These are phyloP conservation scores for Dendrolimus pini DNA, from an alignment of 2,888 invertebrate genomes.

Conservation along the genomic window DNA sequence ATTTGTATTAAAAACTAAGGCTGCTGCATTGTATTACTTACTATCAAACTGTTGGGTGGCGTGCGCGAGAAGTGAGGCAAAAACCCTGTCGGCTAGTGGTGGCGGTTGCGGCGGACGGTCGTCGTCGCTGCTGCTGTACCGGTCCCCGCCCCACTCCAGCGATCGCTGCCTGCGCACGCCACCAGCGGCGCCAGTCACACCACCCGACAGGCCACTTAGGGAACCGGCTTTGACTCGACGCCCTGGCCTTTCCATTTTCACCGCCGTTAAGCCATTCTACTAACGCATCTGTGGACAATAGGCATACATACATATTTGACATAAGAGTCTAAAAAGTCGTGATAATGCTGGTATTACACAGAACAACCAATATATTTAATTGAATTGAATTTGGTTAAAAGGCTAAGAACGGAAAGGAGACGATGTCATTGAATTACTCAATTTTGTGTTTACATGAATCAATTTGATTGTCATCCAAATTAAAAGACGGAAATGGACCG, in stretches of 20 bases:
- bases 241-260: slow-evolving; percentile 63
- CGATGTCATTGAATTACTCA: no score
- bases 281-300: slow-evolving; percentile 41
- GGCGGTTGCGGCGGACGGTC: slow-evolving; percentile 68
- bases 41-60: slow-evolving; percentile 73
- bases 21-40: slow-evolving; percentile 26
- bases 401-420: no score
- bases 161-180: slow-evolving; percentile 73
- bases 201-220: slow-evolving; percentile 57
- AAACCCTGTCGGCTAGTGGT: slow-evolving; percentile 69
- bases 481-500: no score
- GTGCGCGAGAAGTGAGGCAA: slow-evolving; percentile 71
- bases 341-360: no score
- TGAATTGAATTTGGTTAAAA: no score
- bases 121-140: slow-evolving; percentile 76
- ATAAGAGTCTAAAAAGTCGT: no score
- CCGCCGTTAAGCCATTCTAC: slow-evolving; percentile 51
- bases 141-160: slow-evolving; percentile 75
- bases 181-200: slow-evolving; percentile 40
- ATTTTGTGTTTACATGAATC: no score
- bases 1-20: no score
- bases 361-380: no score
- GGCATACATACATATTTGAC: no score
- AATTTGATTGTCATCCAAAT: no score
- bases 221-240: slow-evolving; percentile 66